Evolutionary conservation across 2,888 invertebrate genomes (phyloP).

Genomic region (Busseola fusca): DNA sequence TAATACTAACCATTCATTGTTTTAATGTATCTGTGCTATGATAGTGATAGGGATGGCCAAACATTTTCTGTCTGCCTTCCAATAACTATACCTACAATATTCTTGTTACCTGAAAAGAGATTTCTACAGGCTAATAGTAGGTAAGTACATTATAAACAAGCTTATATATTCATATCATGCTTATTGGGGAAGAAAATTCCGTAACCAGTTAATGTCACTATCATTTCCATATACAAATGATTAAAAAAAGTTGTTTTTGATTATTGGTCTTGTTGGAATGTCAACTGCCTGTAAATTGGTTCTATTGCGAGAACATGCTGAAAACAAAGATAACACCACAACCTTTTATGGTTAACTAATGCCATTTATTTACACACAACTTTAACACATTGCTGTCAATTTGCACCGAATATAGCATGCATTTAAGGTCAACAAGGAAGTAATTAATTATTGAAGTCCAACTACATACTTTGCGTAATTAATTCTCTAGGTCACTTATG

Average conservation of each 20-base stretch:
- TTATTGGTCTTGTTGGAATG: background rate
- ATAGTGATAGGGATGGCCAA: background rate
- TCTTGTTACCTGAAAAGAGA: too few species aligned
- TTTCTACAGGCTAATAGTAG: background rate
- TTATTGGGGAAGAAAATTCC: background rate
- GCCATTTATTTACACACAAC: conserved; percentile 23
- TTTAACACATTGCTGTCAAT: conserved; percentile 41
- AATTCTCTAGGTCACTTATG: conserved; percentile 70
- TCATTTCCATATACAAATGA: background rate
- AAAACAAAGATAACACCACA: conserved; percentile 3
- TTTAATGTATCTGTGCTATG: background rate
- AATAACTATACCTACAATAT: background rate
- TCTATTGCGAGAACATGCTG: background rate
- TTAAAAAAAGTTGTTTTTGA: background rate
- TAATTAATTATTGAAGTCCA: conserved; percentile 67
- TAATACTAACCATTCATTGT: background rate
- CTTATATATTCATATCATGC: background rate
- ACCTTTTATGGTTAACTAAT: conserved; percentile 11
- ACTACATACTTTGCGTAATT: conserved; percentile 61
- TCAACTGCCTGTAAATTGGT: background rate
- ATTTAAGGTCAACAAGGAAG: conserved; percentile 66
- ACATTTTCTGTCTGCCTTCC: background rate
- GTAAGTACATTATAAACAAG: background rate
- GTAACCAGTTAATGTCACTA: background rate
- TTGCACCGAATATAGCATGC: conserved; percentile 36